Percentiles rank a stretch among this genome's conserved stretches.
phyloP scores from a whole-genome alignment of 2,888 invertebrate genomes.

The Diogma glabrata region DNA sequence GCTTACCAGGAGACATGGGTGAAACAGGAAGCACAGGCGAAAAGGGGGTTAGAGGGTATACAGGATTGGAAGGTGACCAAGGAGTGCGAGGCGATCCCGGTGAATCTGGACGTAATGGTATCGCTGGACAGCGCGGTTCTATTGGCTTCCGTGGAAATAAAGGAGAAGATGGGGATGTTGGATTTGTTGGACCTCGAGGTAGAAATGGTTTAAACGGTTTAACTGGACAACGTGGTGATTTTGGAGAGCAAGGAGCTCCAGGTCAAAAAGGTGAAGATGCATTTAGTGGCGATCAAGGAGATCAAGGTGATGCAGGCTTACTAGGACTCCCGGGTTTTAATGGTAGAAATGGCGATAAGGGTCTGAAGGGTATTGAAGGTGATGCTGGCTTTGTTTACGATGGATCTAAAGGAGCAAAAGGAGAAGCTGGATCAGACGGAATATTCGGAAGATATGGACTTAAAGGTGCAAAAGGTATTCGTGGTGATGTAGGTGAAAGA shows the following conservation, averaged over 20 bases:
- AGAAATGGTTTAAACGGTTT: constrained; percentile 35
- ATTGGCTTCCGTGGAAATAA: constrained; percentile 42
- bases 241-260: constrained; percentile 13
- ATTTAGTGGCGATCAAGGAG: constrained; percentile 14
- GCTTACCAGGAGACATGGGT: constrained; percentile 37
- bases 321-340: constrained; percentile 1
- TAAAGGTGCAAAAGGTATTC: constrained; percentile 44
- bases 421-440: constrained; percentile 20
- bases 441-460: constrained; percentile 30
- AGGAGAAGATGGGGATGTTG: constrained; percentile 40
- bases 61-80: constrained; percentile 43
- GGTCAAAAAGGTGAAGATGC: constrained; percentile 25
- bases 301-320: constrained; percentile 13
- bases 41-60: constrained; percentile 20
- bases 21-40: constrained; percentile 13
- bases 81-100: constrained; percentile 47
- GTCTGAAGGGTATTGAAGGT: constrained; percentile 32
- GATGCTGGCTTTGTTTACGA: constrained; percentile 37
- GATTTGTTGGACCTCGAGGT: constrained; percentile 39
- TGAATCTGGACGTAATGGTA: constrained; percentile 38
- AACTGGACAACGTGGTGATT: constrained; percentile 28
- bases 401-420: constrained; percentile 23
- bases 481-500: constrained; percentile 35
- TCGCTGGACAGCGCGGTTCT: constrained; percentile 39
- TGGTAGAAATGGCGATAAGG: neutral